Conservation (phyloP, 1,140 invertebrate genomes). For the Caenorhabditis latens region DNA sequence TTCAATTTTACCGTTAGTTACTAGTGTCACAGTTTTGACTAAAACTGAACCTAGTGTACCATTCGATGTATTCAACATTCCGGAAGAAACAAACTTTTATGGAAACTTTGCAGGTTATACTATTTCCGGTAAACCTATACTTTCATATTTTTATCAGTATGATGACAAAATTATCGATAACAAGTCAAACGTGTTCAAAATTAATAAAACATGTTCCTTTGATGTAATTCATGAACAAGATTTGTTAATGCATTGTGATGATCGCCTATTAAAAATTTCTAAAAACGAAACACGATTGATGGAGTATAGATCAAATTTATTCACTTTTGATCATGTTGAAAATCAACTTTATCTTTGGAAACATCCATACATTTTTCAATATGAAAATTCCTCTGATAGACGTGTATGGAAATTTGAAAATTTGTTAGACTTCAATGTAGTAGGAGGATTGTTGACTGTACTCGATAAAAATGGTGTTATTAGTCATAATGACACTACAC, state of each 20-base stretch:
- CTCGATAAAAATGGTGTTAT: background rate
- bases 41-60: background rate
- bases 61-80: background rate
- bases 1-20: background rate
- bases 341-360: constrained; percentile 8
- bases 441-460: background rate
- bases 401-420: background rate
- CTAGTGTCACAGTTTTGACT: background rate
- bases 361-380: constrained; percentile 3
- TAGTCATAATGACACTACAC: background rate
- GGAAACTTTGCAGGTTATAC: background rate
- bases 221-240: background rate
- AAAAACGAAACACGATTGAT: background rate
- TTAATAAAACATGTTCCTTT: background rate
- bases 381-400: background rate
- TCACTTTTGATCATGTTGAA: background rate
- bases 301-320: background rate
- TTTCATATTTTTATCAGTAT: background rate
- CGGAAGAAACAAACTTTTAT: background rate
- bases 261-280: background rate
- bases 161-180: background rate
- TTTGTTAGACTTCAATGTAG: background rate
- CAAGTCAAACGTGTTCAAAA: background rate
- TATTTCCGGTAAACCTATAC: background rate
- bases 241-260: background rate